Base-by-base conservation (phyloP, 2,888 invertebrate species). In the Conomelus anceps region DNA sequence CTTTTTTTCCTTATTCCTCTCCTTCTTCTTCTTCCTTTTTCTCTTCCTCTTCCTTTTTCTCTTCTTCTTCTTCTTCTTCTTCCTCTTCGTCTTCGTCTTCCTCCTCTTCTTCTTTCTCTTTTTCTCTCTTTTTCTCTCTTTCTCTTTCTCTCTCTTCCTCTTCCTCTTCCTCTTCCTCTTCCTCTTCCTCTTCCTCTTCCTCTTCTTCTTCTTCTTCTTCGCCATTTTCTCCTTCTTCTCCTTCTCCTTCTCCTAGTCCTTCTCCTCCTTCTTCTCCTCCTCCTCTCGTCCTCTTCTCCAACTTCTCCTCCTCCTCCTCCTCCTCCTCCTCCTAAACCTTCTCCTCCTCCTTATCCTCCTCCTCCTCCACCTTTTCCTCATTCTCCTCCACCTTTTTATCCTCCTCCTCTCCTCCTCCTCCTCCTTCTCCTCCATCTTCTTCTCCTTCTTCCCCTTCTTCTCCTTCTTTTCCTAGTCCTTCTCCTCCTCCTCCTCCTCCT, bases 91-190 rank as follows among this genome's bases (percentile, higher is more conserved):
- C 92, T 91, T 26, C 88, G 26, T 29, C 26, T 29, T 88, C 84
- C 86, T 87, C 88, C 22, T 26, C 86, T 23, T 89, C 89, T 22
- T 22, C 3, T 17, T 41, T 20, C 41, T 41, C 17, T 41, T 41
- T 20, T 17, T 41, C 17, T 41, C 17, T 6, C 41, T 20, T n/a
- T 84, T 22, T 84, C 84, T 90, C 92, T 91, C 91, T 91, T 91
- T 22, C 89, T 29, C 85, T 87, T 26, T 24, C 87, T 89, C 26
- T 89, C 85, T 26, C 88, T 85, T 29, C 26, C 84, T 88, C 84
- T 86, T 87, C 88, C 22, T 26, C 86, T 23, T 89, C 89, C 24
- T 22, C 3, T 17, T 41, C 41, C 41, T 41, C 17, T 41, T 41
- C 41, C 17, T 41, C 17, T 41, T 17, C 3, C 41, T 20, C 3